Evolutionary conservation across 2,797 vertebrate genomes (phyloP), one percentile per base, ranked within the genome.

Genomic region (Mus spretus): DNA sequence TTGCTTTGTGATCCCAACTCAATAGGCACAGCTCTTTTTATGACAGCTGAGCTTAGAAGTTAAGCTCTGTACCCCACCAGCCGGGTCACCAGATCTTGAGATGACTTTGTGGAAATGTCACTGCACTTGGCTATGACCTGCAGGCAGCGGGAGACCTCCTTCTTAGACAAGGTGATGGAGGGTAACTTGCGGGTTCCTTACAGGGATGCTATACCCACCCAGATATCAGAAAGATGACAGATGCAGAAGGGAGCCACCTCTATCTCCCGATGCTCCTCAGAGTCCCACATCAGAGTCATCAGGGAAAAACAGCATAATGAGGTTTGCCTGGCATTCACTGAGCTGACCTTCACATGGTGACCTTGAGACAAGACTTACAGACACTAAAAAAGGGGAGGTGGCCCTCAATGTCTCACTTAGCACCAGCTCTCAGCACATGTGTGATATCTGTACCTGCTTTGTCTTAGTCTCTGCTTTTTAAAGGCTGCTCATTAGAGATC

Each of bases 201-300:
- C 22, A 55, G 47, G 34, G 31, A 24, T 70, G 44, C 22, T 37
- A 74, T 4, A 7, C n/a, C n/a, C 5, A 74, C 31, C 1, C 8
- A 26, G 20, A 28, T 17, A 15, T 59, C 61, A 40, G 28, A 15
- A n/a, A 7, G n/a, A 28, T 3, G 3, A 11, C 22, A 22, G 28
- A 13, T 7, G 4, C 26, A 34, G n/a, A 1, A 24, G 17, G 1
- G 2, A 4, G 50, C n/a, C 20, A 40, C 1, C 0, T 4, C n/a
- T 26, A 31, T 0, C 13, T 15, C 11, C 28, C 47, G 47, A 6
- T 50, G 28, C 37, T 31, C 1, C 13, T 24, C 50, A 22, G 20
- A n/a, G 7, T 28, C 26, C 31, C 50, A 8, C 34, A 31, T 6
- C 61, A 87, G 20, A 79, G 65, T 0, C 34, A 50, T 67, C 50